A percentile compares a stretch with the other conserved stretches of the same genome.
Evolutionary conservation across 53 echinoderm and acorn worm genomes (phyloP).

Genomic region (Temnopleurus reevesii): DNA sequence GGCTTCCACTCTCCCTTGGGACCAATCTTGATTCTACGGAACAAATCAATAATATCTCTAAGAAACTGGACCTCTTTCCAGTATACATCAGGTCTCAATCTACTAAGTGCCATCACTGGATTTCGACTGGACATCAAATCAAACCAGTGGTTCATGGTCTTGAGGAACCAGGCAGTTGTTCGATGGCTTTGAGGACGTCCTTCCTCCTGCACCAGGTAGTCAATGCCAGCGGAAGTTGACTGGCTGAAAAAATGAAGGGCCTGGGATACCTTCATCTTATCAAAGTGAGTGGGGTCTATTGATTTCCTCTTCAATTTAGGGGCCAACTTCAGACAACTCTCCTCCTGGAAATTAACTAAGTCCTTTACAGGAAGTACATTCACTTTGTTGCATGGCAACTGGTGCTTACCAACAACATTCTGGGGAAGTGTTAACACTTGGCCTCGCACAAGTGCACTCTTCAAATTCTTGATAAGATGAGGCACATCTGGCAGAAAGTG

Average conservation of each 20-base stretch:
- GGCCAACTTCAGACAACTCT: slow-evolving; percentile 66
- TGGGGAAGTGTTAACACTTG: slow-evolving; percentile 45
- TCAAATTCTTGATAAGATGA: slow-evolving; percentile 66
- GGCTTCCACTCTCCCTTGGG: slow-evolving; percentile 81
- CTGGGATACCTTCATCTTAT: slow-evolving; percentile 77
- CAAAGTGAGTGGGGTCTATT: slow-evolving; percentile 68
- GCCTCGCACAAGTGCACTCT: slow-evolving; percentile 67
- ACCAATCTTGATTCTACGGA: slow-evolving; percentile 60
- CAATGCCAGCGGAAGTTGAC: no score
- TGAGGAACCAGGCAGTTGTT: slow-evolving; percentile 71
- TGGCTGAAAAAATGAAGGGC: slow-evolving; percentile 65
- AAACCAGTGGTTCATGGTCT: slow-evolving; percentile 63
- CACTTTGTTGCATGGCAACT: slow-evolving; percentile 7
- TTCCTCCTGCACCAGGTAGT: slow-evolving; percentile 64
- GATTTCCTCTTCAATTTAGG: slow-evolving; percentile 54
- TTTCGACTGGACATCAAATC: slow-evolving; percentile 64
- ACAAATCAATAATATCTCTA: slow-evolving; percentile 42
- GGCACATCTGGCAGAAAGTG: slow-evolving; percentile 75
- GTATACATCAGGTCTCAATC: slow-evolving; percentile 37
- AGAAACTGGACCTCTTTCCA: background rate
- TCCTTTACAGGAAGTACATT: slow-evolving; percentile 52
- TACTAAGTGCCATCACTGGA: slow-evolving; percentile 71
- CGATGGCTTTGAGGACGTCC: background rate
- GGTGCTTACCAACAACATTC: slow-evolving; percentile 29
- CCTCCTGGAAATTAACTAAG: slow-evolving; percentile 63